Base-by-base conservation (phyloP, 2,797 vertebrate species). In the Lepilemur ruficaudatus region DNA sequence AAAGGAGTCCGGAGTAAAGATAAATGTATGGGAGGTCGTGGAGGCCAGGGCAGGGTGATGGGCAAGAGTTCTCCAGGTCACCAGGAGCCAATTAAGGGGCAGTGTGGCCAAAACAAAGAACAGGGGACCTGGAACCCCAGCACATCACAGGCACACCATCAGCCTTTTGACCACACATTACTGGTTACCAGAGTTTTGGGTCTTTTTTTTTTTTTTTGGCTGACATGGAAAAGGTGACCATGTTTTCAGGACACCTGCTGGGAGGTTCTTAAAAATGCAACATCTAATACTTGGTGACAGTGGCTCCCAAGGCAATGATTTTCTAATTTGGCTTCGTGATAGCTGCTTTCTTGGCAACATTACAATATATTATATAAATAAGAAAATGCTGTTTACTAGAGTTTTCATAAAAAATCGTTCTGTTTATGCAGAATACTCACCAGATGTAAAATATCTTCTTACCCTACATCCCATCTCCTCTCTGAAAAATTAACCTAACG, bases 31-130 rank as follows among this genome's bases (percentile, higher is more conserved):
- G 35, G 17, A 50, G 4, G 14, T 50, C n/a, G 4, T 9, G 32
- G 84, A 87, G 17, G 35, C 4, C 55, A 61, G 4, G 20, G 18
- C 12, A 79, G 14, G 32, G 25, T 10, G 30, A 83, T 5, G 10
- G 8, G 9, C 20, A 43, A 17, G 67, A 78, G 41, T 14, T 35
- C 17, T 57, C 17, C 2, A 5, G 14, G 25, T 32, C 5, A 14
- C 15, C 9, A 85, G 65, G 20, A 67, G 12, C 35, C 72, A 69
- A 14, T 15, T 35, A 46, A 32, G 46, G 6, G 28, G 7, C 32
- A 59, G 5, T 35, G n/a, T 76, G 61, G 92, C 88, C 92, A 89
- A 97, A 96, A 81, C 96, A 96, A 85, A 83, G 10, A 4, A 32
- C 2, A 72, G 79, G 63, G 30, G 2, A 23, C 0, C n/a, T 11